Base-by-base conservation (phyloP, 2,797 vertebrate species). In the Thalassophryne amazonica region DNA sequence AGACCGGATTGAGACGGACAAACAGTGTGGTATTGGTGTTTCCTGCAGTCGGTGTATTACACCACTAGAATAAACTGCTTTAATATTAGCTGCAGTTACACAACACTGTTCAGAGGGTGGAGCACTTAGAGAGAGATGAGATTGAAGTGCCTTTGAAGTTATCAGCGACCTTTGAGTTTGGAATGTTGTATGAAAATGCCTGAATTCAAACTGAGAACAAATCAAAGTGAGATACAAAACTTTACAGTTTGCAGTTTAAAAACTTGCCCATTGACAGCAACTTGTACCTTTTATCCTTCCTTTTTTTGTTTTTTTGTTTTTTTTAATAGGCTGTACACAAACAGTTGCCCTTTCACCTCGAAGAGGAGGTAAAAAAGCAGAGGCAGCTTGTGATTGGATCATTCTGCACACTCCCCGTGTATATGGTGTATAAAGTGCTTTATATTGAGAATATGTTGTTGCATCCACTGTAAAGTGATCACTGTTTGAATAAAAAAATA, bases 401-500 rank as follows among this genome's bases (percentile, higher is more conserved):
- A 46, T 6, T 58, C 49, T 43, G 66, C 49, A 51, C 39, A 25
- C 27, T 52, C 49, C 43, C 41, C 11, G 5, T 79, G 71, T 74
- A 71, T 28, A 76, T 77, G n/a, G n/a, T 57, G 63, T 68, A 58
- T 62, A 60, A 76, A 68, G 65, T 80, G 62, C 65, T 88, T 81
- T 77, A 79, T 78, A 82, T 56, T 62, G 59, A 85, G 38, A 78
- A 78, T 80, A 70, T 86, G 55, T 61, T 76, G 50, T 69, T 82
- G 77, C 68, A 72, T 61, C 74, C 76, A 59, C 61, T 82, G 69
- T 81, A 73, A 83, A 73, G 37, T 69, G 69, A 86, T 77, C 64
- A 59, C 47, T 86, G 68, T 83, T 82, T 78, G 64, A 90, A 88
- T 87, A 85, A 88, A 86, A 71, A 74, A 61, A 6, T 21, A 69